Percentiles rank a stretch among this genome's conserved stretches.
Evolutionary conservation across 1,140 invertebrate genomes (phyloP).

Genomic region (Dysdera silvatica): DNA sequence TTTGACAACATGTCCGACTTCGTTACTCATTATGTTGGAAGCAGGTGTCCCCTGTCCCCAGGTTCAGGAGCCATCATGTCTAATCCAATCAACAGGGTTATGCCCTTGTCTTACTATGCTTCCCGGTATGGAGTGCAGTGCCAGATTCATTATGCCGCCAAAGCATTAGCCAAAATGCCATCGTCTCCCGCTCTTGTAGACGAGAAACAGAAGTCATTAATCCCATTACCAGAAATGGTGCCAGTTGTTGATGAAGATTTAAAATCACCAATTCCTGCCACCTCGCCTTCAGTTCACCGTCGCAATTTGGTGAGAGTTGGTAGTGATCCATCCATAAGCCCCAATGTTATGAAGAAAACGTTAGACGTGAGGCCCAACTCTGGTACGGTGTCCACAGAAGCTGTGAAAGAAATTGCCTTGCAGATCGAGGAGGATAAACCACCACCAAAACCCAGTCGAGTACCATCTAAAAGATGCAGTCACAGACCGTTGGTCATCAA

Average conservation of each 20-base stretch:
- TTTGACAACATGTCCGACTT: slow-evolving; percentile 88
- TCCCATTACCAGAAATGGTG: neutral
- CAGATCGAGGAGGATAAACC: slow-evolving; percentile 40
- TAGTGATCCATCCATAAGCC: slow-evolving; percentile 52
- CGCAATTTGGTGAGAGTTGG: slow-evolving; percentile 42
- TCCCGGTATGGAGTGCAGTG: slow-evolving; percentile 47
- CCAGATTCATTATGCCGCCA: slow-evolving; percentile 38
- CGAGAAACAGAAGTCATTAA: neutral
- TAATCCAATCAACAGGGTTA: slow-evolving; percentile 60
- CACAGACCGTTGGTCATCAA: slow-evolving; percentile 8
- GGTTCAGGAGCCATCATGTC: slow-evolving; percentile 76
- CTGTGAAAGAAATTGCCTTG: neutral
- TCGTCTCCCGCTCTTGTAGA: neutral
- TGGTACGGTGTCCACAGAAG: slow-evolving; percentile 18
- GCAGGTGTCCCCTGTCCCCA: slow-evolving; percentile 71
- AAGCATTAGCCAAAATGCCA: slow-evolving; percentile 24
- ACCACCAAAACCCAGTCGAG: slow-evolving; percentile 62
- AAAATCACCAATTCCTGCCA: neutral
- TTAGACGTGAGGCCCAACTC: slow-evolving; percentile 19
- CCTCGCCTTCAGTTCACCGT: neutral
- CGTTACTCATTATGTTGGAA: slow-evolving; percentile 89
- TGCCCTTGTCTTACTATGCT: slow-evolving; percentile 47
- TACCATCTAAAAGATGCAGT: slow-evolving; percentile 45
- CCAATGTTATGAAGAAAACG: slow-evolving; percentile 42
- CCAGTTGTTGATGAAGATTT: no score